These are phyloP conservation scores for Acrobasis suavella DNA, from an alignment of 2,888 invertebrate genomes.

Conservation along the genomic window DNA sequence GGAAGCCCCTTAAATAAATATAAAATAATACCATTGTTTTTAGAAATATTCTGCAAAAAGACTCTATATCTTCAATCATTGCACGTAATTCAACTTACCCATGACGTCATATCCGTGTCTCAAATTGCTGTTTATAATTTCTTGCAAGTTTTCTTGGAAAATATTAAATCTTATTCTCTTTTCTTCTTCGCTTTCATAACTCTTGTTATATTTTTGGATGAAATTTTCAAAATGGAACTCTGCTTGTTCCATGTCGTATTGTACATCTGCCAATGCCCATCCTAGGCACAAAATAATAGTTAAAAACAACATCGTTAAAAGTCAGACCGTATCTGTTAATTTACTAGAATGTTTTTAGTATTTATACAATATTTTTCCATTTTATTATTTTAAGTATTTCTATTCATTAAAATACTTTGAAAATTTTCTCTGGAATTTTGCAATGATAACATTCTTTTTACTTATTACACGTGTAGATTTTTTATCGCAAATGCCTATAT, in stretches of 20 bases:
- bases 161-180: slow-evolving; percentile 16
- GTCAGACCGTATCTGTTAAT: not conserved
- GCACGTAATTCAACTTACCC: not conserved
- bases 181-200: slow-evolving; percentile 4
- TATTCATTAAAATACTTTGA: not conserved
- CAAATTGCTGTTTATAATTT: not conserved
- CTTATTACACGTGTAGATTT: not conserved
- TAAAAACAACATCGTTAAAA: slow-evolving; percentile 1
- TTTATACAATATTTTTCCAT: not conserved
- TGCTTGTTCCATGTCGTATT: slow-evolving; percentile 3
- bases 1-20: too few relatives aligned
- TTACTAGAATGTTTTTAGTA: not conserved
- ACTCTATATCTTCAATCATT: not conserved
- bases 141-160: slow-evolving; percentile 9
- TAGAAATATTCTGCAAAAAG: not conserved
- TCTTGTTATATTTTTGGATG: not conserved
- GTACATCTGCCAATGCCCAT: not conserved
- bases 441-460: not conserved
- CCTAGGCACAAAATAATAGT: not conserved
- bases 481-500: not conserved
- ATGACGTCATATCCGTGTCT: not conserved
- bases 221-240: slow-evolving; percentile 7
- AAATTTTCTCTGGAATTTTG: not conserved
- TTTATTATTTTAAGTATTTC: not conserved
- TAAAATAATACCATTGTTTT: too few relatives aligned